phyloP scores from a whole-genome alignment of 2,888 invertebrate genomes.

The Hirtodrosophila duncani region DNA sequence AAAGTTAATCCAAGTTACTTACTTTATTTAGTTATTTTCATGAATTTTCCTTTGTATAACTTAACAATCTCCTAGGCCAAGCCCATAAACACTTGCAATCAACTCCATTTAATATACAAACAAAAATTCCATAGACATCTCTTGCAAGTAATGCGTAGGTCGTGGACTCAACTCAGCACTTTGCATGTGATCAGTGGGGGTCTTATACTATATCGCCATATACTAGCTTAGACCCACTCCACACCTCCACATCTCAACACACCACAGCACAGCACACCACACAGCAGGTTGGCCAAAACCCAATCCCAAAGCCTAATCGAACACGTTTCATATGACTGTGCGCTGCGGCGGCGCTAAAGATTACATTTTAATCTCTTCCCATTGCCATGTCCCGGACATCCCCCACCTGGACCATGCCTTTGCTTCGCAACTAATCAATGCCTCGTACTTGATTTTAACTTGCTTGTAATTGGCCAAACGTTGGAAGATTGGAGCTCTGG shows the following conservation, averaged over 20 bases:
- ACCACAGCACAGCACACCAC: too few relatives aligned
- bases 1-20: too few relatives aligned
- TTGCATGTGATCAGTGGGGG: slow-evolving; percentile 24
- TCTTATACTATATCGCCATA: too few relatives aligned
- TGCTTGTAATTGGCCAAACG: slow-evolving; percentile 69
- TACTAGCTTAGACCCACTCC: too few relatives aligned
- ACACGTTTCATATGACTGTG: slow-evolving; percentile 70
- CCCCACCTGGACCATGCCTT: slow-evolving; percentile 1
- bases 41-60: too few relatives aligned
- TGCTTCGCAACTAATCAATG: slow-evolving; percentile 62
- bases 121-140: too few relatives aligned
- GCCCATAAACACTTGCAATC: too few relatives aligned
- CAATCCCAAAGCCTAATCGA: slow-evolving; percentile 60
- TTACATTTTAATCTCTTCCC: slow-evolving; percentile 63
- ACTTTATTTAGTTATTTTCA: too few relatives aligned
- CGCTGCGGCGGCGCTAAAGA: slow-evolving; percentile 72
- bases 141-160: too few relatives aligned
- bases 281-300: slow-evolving; percentile 49
- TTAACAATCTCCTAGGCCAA: too few relatives aligned
- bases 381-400: background rate
- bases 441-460: slow-evolving; percentile 71
- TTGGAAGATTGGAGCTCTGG: slow-evolving; percentile 51
- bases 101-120: too few relatives aligned
- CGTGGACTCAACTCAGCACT: slow-evolving; percentile 51
- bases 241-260: too few relatives aligned